A percentile compares a stretch with the other conserved stretches of the same genome.
Evolutionary conservation across 2,113 vertebrate genomes (phyloP).

Genomic region (Lamprologus speciosus): DNA sequence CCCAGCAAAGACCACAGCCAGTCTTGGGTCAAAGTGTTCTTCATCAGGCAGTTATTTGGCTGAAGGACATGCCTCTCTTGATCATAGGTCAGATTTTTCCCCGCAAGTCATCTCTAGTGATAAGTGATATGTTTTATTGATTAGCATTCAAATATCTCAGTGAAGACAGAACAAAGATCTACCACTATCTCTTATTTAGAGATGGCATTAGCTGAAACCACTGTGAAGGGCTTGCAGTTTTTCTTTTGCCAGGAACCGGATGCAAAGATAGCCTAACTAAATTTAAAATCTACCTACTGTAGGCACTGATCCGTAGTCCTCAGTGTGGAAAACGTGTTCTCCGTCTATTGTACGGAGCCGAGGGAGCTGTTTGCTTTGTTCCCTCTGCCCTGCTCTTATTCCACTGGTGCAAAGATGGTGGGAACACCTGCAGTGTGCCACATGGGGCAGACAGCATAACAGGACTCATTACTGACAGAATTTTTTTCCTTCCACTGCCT

Average conservation of each 20-base stretch:
- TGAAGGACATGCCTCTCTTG: not conserved
- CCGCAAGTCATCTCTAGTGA: not conserved
- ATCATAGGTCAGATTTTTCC: slow-evolving; percentile 24
- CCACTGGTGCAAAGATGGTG: not conserved
- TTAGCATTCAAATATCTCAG: too few species aligned
- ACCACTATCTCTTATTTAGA: not conserved
- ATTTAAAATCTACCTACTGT: not conserved
- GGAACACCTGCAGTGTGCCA: slow-evolving; percentile 20
- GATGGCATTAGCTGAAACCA: not conserved
- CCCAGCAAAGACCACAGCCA: slow-evolving; percentile 40
- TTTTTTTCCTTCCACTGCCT: slow-evolving; percentile 21
- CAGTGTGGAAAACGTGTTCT: not conserved
- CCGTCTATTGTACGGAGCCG: not conserved
- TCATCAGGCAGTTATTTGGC: not conserved
- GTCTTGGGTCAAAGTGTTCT: slow-evolving; percentile 29
- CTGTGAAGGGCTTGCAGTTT: not conserved
- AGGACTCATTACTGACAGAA: slow-evolving; percentile 39
- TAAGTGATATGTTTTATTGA: too few species aligned
- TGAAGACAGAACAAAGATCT: too few species aligned
- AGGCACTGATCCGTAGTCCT: not conserved
- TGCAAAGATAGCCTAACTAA: not conserved
- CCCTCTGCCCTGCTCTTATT: not conserved
- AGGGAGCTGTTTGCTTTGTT: not conserved
- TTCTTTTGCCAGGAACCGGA: not conserved
- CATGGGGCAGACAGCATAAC: slow-evolving; percentile 13